Conservation (phyloP, 2,113 vertebrate genomes). For the Campylomormyrus numenius region DNA sequence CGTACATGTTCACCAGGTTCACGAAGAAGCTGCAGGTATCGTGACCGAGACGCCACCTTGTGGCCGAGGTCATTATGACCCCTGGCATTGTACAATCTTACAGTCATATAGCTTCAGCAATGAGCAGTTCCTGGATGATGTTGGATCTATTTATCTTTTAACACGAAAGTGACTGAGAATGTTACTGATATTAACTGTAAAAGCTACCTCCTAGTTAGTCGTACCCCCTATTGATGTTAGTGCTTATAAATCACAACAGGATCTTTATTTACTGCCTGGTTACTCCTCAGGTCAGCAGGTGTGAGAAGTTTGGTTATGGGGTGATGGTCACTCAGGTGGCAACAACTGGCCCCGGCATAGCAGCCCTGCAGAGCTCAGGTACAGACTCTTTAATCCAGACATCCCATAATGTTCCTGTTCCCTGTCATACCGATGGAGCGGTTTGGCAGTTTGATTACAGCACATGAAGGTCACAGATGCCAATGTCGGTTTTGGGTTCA, state of each 20-base stretch:
- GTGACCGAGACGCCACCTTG: neutral
- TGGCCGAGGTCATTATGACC: neutral
- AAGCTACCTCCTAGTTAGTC: neutral
- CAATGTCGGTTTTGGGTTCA: neutral
- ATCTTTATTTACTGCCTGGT: neutral
- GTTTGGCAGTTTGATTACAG: neutral
- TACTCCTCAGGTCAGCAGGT: constrained; percentile 68
- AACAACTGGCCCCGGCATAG: constrained; percentile 70
- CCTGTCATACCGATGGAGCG: neutral
- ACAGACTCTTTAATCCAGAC: constrained; percentile 16
- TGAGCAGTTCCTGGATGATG: neutral
- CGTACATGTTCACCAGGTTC: constrained; percentile 80
- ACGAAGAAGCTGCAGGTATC: constrained; percentile 82
- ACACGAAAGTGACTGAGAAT: neutral
- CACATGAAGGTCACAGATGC: neutral
- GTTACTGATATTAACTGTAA: no score
- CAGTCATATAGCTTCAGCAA: neutral
- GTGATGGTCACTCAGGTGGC: constrained; percentile 84
- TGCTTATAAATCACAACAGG: neutral
- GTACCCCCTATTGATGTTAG: neutral
- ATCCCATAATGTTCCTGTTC: neutral
- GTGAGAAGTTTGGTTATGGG: constrained; percentile 76
- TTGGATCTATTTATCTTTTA: neutral
- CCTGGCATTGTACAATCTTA: neutral
- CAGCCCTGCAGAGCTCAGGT: constrained; percentile 79